Percentiles rank a stretch among this genome's conserved stretches.
Conservation (phyloP, 2,797 vertebrate species). For the Melanitta fusca region DNA sequence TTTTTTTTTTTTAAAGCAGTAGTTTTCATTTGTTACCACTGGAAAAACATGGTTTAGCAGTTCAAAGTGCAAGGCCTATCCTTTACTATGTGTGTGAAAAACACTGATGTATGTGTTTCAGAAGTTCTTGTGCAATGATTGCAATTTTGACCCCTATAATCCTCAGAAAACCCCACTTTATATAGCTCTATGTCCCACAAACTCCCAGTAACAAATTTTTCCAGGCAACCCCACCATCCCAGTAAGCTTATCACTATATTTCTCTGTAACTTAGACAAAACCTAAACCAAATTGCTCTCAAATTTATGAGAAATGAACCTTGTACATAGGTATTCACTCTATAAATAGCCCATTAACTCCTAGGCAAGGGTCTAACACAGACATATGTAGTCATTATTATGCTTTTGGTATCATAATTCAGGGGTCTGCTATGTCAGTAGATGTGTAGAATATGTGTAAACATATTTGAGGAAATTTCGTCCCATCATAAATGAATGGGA, state of each 20-base stretch:
- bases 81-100: background rate
- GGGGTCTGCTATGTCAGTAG: background rate
- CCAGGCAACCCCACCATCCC: background rate
- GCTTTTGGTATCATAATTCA: background rate
- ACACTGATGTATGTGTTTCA: background rate
- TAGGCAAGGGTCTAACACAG: background rate
- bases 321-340: background rate
- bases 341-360: conserved; percentile 20
- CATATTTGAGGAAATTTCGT: background rate
- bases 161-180: background rate
- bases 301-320: background rate
- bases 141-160: background rate
- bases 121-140: background rate
- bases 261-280: background rate
- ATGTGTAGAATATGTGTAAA: background rate
- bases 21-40: background rate
- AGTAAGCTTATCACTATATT: background rate
- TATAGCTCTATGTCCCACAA: background rate
- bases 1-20: background rate
- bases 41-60: background rate
- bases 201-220: background rate
- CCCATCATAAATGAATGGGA: background rate
- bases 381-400: background rate
- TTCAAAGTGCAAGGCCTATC: background rate
- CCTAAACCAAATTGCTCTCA: background rate